These are phyloP conservation scores for Rhabdophis nuchalis DNA, from an alignment of 2,797 vertebrate genomes.

Conservation along the genomic window DNA sequence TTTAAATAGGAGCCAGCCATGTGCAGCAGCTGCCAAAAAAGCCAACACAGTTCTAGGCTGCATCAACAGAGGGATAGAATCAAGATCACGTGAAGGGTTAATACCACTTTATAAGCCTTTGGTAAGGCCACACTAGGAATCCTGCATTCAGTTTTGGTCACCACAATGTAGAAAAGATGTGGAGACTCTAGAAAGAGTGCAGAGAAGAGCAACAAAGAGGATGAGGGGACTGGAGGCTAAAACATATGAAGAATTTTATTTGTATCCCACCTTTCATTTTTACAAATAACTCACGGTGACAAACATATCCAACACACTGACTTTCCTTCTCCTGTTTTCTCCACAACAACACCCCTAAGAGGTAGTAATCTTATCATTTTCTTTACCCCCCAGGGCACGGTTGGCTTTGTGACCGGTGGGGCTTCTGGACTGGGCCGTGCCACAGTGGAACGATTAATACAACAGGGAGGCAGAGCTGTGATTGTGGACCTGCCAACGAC, in stretches of 20 bases:
- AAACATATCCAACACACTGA: not conserved
- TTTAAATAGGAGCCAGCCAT: no score
- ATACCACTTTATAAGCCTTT: no score
- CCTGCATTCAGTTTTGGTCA: no score
- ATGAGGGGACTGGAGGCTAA: no score
- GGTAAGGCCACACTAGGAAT: no score
- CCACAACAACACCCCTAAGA: not conserved
- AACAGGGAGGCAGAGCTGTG: slow-evolving; percentile 77
- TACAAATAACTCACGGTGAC: not conserved
- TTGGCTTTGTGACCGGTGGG: slow-evolving; percentile 84
- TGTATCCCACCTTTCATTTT: not conserved
- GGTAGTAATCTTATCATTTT: not conserved
- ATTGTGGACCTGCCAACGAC: slow-evolving; percentile 85
- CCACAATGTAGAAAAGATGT: no score
- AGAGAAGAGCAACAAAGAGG: no score
- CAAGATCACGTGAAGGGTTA: no score
- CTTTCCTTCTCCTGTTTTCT: not conserved
- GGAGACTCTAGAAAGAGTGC: no score
- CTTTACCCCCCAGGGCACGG: slow-evolving; percentile 70
- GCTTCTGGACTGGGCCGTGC: slow-evolving; percentile 86
- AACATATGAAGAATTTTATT: not conserved
- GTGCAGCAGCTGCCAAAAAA: no score
- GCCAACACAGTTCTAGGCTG: no score
- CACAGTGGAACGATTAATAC: slow-evolving; percentile 81
- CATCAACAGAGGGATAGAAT: no score